phyloP scores from a whole-genome alignment of 1,140 invertebrate genomes.

The Caligus rogercresseyi region DNA sequence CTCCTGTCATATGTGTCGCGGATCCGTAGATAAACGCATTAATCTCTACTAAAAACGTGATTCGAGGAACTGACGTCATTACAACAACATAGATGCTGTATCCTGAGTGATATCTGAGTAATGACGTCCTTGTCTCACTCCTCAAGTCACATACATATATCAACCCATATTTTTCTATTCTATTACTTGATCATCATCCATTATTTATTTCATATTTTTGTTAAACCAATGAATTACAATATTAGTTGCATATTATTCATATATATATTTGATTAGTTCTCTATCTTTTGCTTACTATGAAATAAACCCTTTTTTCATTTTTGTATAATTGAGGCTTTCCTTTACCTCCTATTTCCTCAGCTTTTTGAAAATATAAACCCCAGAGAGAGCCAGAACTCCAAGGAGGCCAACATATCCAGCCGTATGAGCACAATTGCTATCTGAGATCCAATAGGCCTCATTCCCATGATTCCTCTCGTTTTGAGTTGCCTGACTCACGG shows the following conservation, averaged over 20 bases:
- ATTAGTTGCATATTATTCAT: too few species aligned
- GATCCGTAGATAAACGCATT: slow-evolving; percentile 70
- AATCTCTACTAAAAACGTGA: slow-evolving; percentile 41
- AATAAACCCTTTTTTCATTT: too few species aligned
- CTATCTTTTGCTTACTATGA: too few species aligned
- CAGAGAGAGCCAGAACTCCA: background rate
- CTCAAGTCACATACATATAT: too few species aligned
- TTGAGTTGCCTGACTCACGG: background rate
- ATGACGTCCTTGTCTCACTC: too few species aligned
- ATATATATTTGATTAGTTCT: too few species aligned
- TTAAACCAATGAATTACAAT: too few species aligned
- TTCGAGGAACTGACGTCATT: too few species aligned
- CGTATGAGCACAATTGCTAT: background rate
- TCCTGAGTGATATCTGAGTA: too few species aligned
- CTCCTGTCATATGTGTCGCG: slow-evolving; percentile 80
- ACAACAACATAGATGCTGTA: too few species aligned
- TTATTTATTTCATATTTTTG: too few species aligned
- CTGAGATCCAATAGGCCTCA: background rate
- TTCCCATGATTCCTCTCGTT: background rate
- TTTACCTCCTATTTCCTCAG: background rate
- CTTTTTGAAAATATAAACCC: slow-evolving; percentile 5
- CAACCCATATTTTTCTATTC: slow-evolving; percentile 2
- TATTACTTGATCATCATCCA: background rate
- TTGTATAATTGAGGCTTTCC: background rate
- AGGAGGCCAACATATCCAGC: background rate